A percentile compares a stretch with the other conserved stretches of the same genome.
Evolutionary conservation across 1,140 invertebrate genomes (phyloP).

Genomic region (Aphidius ervi): DNA sequence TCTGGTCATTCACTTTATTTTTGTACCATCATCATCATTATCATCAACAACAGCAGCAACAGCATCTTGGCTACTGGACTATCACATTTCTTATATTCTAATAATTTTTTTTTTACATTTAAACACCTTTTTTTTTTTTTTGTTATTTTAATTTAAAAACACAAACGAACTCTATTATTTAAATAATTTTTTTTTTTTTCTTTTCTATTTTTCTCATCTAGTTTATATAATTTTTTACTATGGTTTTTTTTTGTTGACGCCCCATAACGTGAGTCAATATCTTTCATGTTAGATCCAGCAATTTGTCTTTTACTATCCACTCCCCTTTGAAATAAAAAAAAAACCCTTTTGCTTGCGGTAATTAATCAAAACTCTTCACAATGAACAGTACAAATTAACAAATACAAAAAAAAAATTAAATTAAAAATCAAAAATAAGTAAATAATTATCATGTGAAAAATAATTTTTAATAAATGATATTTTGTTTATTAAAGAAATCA

Average conservation of each 20-base stretch:
- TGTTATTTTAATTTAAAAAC: constrained; percentile 1
- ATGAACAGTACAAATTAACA: too few species aligned
- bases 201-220: too few species aligned
- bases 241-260: constrained; percentile 11
- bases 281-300: constrained; percentile 17
- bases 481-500: too few species aligned
- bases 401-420: too few species aligned
- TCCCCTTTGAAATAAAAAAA: neutral
- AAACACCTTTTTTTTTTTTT: neutral
- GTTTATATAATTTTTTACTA: neutral
- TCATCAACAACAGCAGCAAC: neutral
- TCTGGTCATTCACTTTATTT: constrained; percentile 5
- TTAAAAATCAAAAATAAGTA: too few species aligned
- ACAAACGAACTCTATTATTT: neutral
- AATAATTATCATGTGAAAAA: too few species aligned
- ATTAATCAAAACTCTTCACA: constrained; percentile 20
- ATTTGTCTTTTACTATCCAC: constrained; percentile 15
- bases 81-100: neutral
- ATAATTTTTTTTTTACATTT: neutral
- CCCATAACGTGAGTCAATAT: constrained; percentile 16
- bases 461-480: too few species aligned
- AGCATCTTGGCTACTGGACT: too few species aligned
- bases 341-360: constrained; percentile 9
- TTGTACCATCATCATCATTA: constrained; percentile 11
- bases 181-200: neutral